A percentile compares a stretch with the other conserved stretches of the same genome.
Conservation (phyloP, 2,797 vertebrate genomes). For the Acrossocheilus fasciatus region DNA sequence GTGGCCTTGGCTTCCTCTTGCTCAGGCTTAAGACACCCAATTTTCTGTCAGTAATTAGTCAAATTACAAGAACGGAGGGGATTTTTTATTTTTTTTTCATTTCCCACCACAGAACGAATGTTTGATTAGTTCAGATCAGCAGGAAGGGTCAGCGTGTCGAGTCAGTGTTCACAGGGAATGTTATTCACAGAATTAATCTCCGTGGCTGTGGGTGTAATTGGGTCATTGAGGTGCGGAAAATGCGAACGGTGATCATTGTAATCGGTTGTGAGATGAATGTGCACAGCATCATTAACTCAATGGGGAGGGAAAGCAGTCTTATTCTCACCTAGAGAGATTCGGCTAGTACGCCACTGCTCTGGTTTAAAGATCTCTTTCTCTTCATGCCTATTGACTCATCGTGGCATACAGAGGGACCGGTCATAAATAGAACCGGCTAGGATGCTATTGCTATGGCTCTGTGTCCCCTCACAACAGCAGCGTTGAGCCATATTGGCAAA, state of each 20-base stretch:
- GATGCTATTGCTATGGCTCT: slow-evolving; percentile 17
- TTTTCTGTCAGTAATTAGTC: slow-evolving; percentile 55
- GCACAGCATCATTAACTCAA: slow-evolving; percentile 51
- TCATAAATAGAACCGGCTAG: slow-evolving; percentile 15
- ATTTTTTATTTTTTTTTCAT: background rate
- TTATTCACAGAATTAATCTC: slow-evolving; percentile 57
- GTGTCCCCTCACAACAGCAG: slow-evolving; percentile 9
- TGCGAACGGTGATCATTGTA: slow-evolving; percentile 68
- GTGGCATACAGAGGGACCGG: slow-evolving; percentile 1
- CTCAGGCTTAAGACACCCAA: slow-evolving; percentile 47
- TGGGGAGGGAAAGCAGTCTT: slow-evolving; percentile 31
- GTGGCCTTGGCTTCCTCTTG: slow-evolving; percentile 18
- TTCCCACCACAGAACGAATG: slow-evolving; percentile 31
- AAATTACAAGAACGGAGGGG: slow-evolving; percentile 55
- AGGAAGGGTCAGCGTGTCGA: slow-evolving; percentile 54
- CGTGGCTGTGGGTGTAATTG: slow-evolving; percentile 63
- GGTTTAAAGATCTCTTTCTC: slow-evolving; percentile 13
- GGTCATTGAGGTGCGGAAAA: slow-evolving; percentile 62
- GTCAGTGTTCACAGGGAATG: slow-evolving; percentile 19
- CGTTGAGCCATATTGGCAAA: slow-evolving; percentile 31
- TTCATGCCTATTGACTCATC: slow-evolving; percentile 20
- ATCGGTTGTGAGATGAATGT: slow-evolving; percentile 63
- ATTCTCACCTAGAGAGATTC: slow-evolving; percentile 33
- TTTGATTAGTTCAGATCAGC: slow-evolving; percentile 53
- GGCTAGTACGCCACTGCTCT: background rate